These are phyloP conservation scores for Callospermophilus lateralis DNA, from an alignment of 2,113 vertebrate genomes.

Conservation along the genomic window DNA sequence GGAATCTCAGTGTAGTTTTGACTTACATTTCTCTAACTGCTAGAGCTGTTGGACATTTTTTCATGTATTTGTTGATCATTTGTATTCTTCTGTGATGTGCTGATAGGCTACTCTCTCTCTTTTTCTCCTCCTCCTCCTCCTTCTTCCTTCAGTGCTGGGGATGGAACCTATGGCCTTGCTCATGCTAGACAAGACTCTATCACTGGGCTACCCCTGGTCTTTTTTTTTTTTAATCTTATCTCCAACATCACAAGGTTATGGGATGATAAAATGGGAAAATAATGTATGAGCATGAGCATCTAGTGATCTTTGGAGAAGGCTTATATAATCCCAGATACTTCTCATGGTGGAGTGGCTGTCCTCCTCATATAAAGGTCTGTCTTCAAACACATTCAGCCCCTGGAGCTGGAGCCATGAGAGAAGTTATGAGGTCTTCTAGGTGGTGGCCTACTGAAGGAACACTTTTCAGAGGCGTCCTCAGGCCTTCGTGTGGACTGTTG, in stretches of 20 bases:
- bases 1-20: too few relatives aligned
- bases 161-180: neutral
- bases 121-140: neutral
- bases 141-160: neutral
- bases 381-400: neutral
- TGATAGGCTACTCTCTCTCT: neutral
- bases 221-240: neutral
- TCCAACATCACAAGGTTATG: neutral
- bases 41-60: too few relatives aligned
- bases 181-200: neutral
- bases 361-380: neutral
- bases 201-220: neutral
- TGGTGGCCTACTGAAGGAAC: neutral
- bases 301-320: neutral
- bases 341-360: neutral
- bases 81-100: too few relatives aligned
- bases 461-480: neutral
- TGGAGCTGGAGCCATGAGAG: neutral
- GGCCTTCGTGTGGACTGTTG: neutral
- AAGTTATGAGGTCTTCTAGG: neutral
- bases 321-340: neutral
- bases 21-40: too few relatives aligned
- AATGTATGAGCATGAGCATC: neutral
- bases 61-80: too few relatives aligned
- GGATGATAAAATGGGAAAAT: conserved; percentile 16